Conservation (phyloP, 2,113 vertebrate species). For the Ceuthmochares aereus region DNA sequence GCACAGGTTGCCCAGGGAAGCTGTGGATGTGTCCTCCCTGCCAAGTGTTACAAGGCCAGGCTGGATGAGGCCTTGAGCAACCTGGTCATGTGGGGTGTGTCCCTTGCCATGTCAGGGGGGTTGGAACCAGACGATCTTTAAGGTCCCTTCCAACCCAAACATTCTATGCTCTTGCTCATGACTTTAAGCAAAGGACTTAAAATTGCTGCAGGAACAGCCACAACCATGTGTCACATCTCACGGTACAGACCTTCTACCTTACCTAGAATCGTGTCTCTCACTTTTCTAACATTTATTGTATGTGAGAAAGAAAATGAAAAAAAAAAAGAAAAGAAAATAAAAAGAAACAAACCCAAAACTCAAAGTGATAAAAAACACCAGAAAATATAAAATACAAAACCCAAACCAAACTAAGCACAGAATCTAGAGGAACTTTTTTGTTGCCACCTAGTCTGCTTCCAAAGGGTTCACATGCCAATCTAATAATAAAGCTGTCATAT, state of each 20-base stretch:
- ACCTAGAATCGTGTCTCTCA: not conserved
- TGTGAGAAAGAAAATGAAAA: not conserved
- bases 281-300: not conserved
- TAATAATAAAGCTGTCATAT: conserved; percentile 21
- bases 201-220: not conserved
- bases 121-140: no score
- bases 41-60: no score
- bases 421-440: not conserved
- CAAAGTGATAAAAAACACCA: not conserved
- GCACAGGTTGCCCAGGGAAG: no score
- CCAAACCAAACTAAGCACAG: not conserved
- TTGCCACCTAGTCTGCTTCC: not conserved
- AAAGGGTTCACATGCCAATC: conserved; percentile 23
- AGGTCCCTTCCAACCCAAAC: no score
- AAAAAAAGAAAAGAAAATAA: not conserved
- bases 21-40: no score
- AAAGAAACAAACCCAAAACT: not conserved
- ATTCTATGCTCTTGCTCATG: not conserved
- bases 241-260: not conserved
- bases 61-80: no score
- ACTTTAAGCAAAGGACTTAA: not conserved
- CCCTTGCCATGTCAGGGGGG: no score
- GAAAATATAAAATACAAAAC: not conserved
- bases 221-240: fast-evolving
- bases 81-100: no score